Evolutionary conservation across 1,140 invertebrate species (phyloP).

Genomic region (Laupala kohalensis): DNA sequence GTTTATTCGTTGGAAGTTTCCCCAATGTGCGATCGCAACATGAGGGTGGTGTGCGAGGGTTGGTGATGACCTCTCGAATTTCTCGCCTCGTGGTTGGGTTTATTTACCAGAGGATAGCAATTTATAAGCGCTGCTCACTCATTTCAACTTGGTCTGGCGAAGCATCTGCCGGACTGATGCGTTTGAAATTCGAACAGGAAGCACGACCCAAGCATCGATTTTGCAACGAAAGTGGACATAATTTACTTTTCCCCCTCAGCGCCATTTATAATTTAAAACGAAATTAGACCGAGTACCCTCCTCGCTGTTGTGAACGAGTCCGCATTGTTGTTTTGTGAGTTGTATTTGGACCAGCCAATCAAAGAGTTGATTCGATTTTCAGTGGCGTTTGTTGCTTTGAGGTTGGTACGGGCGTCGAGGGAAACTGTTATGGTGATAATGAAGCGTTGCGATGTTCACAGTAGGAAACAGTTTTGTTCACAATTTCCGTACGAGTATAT

Average conservation of each 20-base stretch:
- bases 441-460: no score
- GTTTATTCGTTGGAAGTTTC: no score
- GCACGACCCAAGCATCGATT: background rate
- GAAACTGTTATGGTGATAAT: background rate
- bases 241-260: background rate
- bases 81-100: background rate
- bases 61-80: no score
- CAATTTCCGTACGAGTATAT: no score
- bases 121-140: background rate
- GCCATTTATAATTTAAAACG: background rate
- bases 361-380: background rate
- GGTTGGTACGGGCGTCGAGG: background rate
- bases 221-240: background rate
- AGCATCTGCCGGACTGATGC: background rate
- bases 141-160: background rate
- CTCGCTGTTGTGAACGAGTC: background rate
- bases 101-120: background rate
- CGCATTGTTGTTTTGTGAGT: background rate
- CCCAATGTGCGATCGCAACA: no score
- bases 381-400: background rate
- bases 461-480: no score
- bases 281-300: background rate
- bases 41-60: no score
- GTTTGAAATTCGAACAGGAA: background rate
- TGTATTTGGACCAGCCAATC: background rate